A percentile compares a stretch with the other conserved stretches of the same genome.
Evolutionary conservation across 2,113 vertebrate species (phyloP).

Genomic region (Himantopus leucocephalus): DNA sequence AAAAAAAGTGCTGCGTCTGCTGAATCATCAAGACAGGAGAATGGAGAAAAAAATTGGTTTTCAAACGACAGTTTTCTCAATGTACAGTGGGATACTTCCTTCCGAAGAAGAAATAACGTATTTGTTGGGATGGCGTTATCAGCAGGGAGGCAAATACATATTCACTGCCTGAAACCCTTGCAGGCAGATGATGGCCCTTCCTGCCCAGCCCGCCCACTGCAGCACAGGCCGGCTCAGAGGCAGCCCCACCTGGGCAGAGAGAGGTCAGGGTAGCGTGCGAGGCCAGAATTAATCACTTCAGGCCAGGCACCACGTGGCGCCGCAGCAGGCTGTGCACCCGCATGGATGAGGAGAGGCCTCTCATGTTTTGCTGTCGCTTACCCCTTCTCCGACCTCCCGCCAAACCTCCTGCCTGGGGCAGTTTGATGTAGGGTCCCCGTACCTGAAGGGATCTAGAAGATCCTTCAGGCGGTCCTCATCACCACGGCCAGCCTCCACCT

Average conservation of each 20-base stretch:
- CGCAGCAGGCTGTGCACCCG: background rate
- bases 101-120: background rate
- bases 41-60: background rate
- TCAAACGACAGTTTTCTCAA: background rate
- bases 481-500: accelerated
- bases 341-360: background rate
- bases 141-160: background rate
- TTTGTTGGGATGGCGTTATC: background rate
- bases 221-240: accelerated
- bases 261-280: accelerated
- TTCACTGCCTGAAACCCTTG: background rate
- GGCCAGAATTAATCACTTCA: background rate
- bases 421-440: background rate
- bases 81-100: background rate
- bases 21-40: background rate
- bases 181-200: background rate
- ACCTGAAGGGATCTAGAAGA: background rate
- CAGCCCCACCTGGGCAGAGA: background rate
- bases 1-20: background rate
- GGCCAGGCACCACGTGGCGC: too few relatives aligned
- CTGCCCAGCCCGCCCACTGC: background rate
- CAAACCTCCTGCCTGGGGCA: too few relatives aligned
- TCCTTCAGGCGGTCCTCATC: background rate
- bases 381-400: background rate
- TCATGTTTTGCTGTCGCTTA: background rate